Base-by-base conservation (phyloP, 2,797 vertebrate genomes). In the Paedocypris micromegethes region DNA sequence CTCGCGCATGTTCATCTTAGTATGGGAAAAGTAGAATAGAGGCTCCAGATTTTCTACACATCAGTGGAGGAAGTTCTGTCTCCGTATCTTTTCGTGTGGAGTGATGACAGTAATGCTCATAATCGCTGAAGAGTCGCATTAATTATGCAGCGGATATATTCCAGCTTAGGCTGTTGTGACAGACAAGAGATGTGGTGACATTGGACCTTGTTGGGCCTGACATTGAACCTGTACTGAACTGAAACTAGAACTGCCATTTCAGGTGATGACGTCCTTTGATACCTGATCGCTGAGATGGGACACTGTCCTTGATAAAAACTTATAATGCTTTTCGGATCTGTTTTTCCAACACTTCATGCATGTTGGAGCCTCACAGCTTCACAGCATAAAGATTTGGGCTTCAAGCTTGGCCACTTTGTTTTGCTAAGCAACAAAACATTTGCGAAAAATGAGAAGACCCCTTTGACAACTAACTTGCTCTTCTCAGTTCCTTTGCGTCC, bases 61-160 rank as follows among this genome's bases (percentile, higher is more conserved):
- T 9, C 4, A 2, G 23, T n/a, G 9, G 9, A 37, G 6, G 42
- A 46, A 38, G 57, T 58, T 58, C 3, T 57, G 7, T 70, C 53
- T 46, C 42, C 6, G 7, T 23, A 23, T 23, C 23, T 23, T 23
- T 50, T 52, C 68, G 49, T 57, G 68, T 60, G 56, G 68, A 63
- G 68, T 63, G 63, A 70, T 44, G 68, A 63, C 68, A 70, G 60
- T 70, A 70, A 70, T 63, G 60, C 59, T 57, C 40, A 51, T 63
- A 70, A 64, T 64, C 60, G 64, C 47, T 49, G 60, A 70, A 45
- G 46, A 50, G 59, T 54, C 68, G 44, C 8, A 45, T 70, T 59
- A 70, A 70, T 63, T 70, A 63, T 70, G 52, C 68, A 70, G 53
- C 46, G 40, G 40, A 58, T 70, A 52, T 63, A 56, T 70, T 70